phyloP scores from a whole-genome alignment of 2,113 vertebrate genomes.

The Chaetops frenatus region DNA sequence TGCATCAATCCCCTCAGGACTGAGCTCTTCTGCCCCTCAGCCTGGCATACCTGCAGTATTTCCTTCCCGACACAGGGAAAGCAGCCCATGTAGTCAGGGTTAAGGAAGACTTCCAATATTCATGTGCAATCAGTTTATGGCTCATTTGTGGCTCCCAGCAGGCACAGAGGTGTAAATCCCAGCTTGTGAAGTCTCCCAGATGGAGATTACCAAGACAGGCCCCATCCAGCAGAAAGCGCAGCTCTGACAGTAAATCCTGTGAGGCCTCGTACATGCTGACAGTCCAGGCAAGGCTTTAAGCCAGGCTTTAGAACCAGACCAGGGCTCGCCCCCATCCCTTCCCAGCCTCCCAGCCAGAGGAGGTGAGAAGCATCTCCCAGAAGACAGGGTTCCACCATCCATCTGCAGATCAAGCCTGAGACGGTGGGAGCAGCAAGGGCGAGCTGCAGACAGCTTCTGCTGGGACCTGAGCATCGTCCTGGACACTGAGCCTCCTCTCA shows the following conservation, averaged over 20 bases:
- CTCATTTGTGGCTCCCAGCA: background rate
- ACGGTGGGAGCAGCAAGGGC: accelerated
- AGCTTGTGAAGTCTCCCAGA: background rate
- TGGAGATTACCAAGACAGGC: background rate
- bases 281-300: background rate
- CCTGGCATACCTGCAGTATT: background rate
- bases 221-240: accelerated
- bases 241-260: background rate
- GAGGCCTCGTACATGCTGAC: accelerated
- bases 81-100: background rate
- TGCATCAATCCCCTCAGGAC: background rate
- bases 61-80: background rate
- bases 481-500: background rate
- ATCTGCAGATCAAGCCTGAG: accelerated
- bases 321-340: background rate
- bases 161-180: background rate
- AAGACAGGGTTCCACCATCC: no score
- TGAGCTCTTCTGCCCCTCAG: background rate
- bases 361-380: background rate
- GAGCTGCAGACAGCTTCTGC: background rate
- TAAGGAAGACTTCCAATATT: background rate
- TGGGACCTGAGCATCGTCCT: background rate
- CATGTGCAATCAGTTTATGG: background rate
- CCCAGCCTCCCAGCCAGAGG: background rate
- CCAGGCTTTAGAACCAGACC: background rate